Base-by-base conservation (phyloP, 2,888 invertebrate species). In the Hemaris fuciformis region DNA sequence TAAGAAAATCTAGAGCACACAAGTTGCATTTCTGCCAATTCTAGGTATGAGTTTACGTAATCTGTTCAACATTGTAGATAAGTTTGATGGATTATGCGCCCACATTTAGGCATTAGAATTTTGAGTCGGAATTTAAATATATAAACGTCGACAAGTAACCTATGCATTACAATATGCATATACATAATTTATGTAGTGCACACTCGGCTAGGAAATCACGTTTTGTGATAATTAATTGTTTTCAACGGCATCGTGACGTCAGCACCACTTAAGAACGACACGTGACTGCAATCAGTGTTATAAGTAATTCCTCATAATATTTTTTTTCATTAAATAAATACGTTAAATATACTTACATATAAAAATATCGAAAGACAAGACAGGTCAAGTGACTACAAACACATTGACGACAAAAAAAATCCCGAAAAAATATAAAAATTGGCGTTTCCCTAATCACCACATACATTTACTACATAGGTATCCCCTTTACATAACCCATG, bases 151-250 rank as follows among this genome's bases (percentile, higher is more conserved):
- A n/a, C 10, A 3, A 4, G 18, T 43, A 43, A 10, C 20, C 20
- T n/a, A n/a, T n/a, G n/a, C n/a, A 18, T 43, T 48, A 23, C 15
- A 18, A 31, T 1, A 22, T 45, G 22, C 22, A 45, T 10, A 27
- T 18, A 27, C 15, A 8, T 31, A 31, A 53, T 31, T 15, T 7
- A 31, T 25, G 3, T 15, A 53, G 34, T 2, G 46, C 22, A 31
- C 45, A 59, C 34, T 68, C 63, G 48, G 43, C 59, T 62, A 70
- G 66, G 59, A 59, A 59, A 48, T 59, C 59, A 59, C 59, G 59
- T 59, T 46, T 59, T 41, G 18, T 18, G 27, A 53, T 53, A 53
- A 31, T 53, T 53, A 31, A 31, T 27, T 53, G 53, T 53, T 53
- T 53, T 53, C 31, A 18, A 27, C 18, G 27, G 27, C 31, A 23